Evolutionary conservation across 2,113 vertebrate genomes (phyloP).

Genomic region (Jaculus jaculus): DNA sequence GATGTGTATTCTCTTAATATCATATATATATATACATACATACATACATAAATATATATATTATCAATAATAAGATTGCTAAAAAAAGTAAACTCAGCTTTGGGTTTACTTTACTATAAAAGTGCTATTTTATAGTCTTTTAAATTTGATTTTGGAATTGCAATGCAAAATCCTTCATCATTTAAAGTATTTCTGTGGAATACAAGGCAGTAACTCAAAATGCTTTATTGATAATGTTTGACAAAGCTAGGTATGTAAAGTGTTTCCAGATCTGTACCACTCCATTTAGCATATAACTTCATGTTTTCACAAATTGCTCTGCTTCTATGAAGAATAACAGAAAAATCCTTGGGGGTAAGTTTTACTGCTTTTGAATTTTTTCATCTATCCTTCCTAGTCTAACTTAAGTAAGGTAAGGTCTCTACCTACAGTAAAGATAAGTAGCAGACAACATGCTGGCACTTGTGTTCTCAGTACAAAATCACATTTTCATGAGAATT

Average conservation of each 20-base stretch:
- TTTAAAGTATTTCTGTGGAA: constrained; percentile 43
- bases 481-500: background rate
- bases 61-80: constrained; percentile 29
- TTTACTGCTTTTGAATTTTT: background rate
- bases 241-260: constrained; percentile 49
- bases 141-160: constrained; percentile 43
- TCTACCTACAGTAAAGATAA: background rate
- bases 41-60: too few relatives aligned
- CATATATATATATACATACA: constrained; percentile 49
- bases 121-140: constrained; percentile 27
- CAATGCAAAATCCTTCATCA: background rate
- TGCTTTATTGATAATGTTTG: constrained; percentile 67
- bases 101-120: constrained; percentile 10
- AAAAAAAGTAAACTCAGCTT: background rate
- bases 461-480: background rate
- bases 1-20: background rate
- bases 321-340: constrained; percentile 10
- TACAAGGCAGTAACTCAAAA: background rate
- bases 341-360: constrained; percentile 1
- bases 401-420: constrained; percentile 30
- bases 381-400: background rate
- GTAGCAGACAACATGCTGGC: background rate
- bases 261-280: constrained; percentile 50
- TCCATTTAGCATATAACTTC: constrained; percentile 54
- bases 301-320: constrained; percentile 59